A percentile compares a stretch with the other conserved stretches of the same genome.
Evolutionary conservation across 2,113 vertebrate species (phyloP).

Genomic region (Dasyurus viverrinus): DNA sequence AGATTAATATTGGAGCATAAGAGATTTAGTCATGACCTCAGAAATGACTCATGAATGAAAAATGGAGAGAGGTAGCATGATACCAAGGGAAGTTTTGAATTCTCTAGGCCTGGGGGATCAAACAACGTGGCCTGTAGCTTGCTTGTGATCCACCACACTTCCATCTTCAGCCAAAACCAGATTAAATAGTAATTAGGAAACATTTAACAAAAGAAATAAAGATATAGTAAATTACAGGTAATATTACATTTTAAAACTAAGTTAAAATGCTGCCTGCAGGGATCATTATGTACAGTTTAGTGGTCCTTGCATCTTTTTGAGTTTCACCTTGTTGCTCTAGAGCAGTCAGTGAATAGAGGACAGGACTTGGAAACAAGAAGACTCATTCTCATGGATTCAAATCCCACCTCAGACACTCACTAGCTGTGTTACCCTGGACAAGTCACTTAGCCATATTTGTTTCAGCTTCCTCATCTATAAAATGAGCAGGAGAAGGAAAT

Average conservation of each 20-base stretch:
- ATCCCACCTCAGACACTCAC: neutral
- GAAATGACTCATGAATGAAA: conserved; percentile 32
- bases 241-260: neutral
- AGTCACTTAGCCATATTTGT: neutral
- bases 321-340: neutral
- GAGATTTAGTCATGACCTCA: conserved; percentile 10
- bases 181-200: neutral
- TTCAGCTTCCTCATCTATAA: neutral
- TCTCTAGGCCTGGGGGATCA: neutral
- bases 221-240: neutral
- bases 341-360: neutral
- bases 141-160: neutral
- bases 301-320: neutral
- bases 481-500: neutral
- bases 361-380: neutral
- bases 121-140: neutral
- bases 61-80: neutral
- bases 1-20: neutral
- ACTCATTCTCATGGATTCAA: neutral
- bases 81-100: neutral
- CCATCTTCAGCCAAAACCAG: neutral
- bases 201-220: neutral
- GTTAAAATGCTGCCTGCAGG: neutral
- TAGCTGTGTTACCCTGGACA: neutral
- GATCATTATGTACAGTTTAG: neutral